phyloP scores from a whole-genome alignment of 2,797 vertebrate species.

The Austrolebias charrua region DNA sequence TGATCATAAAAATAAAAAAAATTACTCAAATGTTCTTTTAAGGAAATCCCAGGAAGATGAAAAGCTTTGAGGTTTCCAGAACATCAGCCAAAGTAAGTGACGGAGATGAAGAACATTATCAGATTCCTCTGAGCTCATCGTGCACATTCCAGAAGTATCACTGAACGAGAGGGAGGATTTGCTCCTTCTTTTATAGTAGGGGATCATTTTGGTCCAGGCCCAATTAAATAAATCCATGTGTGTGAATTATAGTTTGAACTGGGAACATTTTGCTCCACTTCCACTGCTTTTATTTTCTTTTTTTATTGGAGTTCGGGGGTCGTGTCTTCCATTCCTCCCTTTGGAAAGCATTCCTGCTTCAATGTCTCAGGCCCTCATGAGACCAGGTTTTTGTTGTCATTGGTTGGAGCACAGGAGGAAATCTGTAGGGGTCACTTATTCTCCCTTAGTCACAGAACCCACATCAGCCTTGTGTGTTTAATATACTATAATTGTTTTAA shows the following conservation, averaged over 20 bases:
- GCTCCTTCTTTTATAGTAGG: constrained; percentile 30
- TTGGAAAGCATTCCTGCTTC: background rate
- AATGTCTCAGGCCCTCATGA: constrained; percentile 19
- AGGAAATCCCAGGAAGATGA: constrained; percentile 1
- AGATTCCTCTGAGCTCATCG: constrained; percentile 3
- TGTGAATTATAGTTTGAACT: constrained; percentile 33
- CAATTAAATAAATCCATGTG: constrained; percentile 32
- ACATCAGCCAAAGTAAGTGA: constrained; percentile 2
- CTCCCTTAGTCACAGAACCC: constrained; percentile 50
- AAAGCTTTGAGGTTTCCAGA: constrained; percentile 18
- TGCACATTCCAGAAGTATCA: constrained; percentile 9
- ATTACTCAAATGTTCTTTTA: constrained; percentile 26
- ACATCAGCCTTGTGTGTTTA: constrained; percentile 8
- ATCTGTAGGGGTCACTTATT: constrained; percentile 39
- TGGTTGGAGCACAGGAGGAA: constrained; percentile 44
- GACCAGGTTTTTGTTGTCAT: constrained; percentile 22
- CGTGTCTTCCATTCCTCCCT: constrained; percentile 16
- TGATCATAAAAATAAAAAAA: constrained; percentile 6
- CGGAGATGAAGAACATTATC: background rate
- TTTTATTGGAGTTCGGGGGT: constrained; percentile 5
- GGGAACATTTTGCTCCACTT: constrained; percentile 12
- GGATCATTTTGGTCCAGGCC: constrained; percentile 32
- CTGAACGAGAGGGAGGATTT: constrained; percentile 30
- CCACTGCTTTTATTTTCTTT: constrained; percentile 19
- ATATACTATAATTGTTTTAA: constrained; percentile 3